phyloP scores from a whole-genome alignment of 1,140 invertebrate genomes.

The Metaphire vulgaris region DNA sequence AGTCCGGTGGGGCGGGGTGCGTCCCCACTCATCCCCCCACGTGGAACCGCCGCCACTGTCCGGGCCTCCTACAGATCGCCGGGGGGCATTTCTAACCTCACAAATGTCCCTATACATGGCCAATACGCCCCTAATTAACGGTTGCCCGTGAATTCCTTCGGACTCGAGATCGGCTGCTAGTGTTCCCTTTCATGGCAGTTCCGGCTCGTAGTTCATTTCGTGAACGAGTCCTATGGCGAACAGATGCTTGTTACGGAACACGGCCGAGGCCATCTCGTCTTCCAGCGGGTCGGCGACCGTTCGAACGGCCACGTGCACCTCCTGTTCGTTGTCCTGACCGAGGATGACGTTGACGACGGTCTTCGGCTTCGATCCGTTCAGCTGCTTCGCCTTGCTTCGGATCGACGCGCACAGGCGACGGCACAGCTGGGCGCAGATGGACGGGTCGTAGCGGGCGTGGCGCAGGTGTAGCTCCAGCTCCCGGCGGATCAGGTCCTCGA shows the following conservation, averaged over 20 bases:
- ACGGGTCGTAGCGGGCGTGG: constrained; percentile 7
- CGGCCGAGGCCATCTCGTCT: background rate
- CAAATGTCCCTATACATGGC: no score
- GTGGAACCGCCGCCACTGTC: no score
- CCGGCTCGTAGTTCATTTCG: background rate
- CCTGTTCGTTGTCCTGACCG: constrained; percentile 17
- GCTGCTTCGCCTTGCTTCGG: constrained; percentile 6
- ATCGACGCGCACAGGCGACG: constrained; percentile 7
- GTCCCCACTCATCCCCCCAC: no score
- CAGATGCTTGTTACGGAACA: constrained; percentile 10
- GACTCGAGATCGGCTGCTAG: no score
- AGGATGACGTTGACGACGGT: constrained; percentile 17
- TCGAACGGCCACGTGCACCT: constrained; percentile 4
- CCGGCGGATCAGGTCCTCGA: background rate
- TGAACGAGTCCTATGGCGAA: constrained; percentile 10
- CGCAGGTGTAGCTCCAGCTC: background rate
- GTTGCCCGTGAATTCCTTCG: no score
- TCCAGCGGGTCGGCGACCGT: background rate
- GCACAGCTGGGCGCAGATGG: constrained; percentile 13
- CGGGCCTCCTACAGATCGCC: no score
- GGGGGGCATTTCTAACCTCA: no score
- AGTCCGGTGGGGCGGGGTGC: no score
- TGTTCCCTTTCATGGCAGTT: no score
- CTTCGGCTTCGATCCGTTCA: background rate
- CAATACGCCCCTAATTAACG: no score